Base-by-base conservation (phyloP, 2,888 invertebrate species). In the Litoditis marina region DNA sequence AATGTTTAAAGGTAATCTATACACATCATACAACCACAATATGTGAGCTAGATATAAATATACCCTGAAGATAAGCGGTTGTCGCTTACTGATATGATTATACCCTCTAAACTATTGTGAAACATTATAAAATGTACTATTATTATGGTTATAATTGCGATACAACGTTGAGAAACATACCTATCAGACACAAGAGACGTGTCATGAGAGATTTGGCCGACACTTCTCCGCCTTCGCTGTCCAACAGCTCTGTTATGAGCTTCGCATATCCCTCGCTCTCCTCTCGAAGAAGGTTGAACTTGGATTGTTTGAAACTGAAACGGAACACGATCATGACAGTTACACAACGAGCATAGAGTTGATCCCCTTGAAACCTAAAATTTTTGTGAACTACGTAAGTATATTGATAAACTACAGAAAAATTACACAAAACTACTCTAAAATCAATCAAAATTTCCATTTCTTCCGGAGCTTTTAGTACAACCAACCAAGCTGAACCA, bases 201-300 rank as follows among this genome's bases (percentile, higher is more conserved):
- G 57, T 63, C 49, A 61, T 53, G 31, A 64, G 46, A n/a, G 39
- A 28, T 27, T 53, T 47, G 8, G 60, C 27, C 36, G 68, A 28
- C 27, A 50, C 42, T 1, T 51, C 53, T 4, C 47, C 34, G 49
- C 50, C 44, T 39, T 60, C 61, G 28, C 57, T 47, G 27, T 73
- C 72, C 39, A 81, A 49, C 32, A 81, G 58, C 57, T 81, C 81
- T 0, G 76, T 74, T 19, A 81, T 59, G 28, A 80, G 87, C 85
- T 99, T 99, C 1, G 96, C 91, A 86, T 94, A 99, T 6, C 98
- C 98, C 87, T 99, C 98, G 85, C 92, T 94, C 86, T 99, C 98
- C 86, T 99, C 98, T 59, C 98, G 88, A 83, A 96, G 91, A 79
- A 99, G 87, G 86, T 99, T 99, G 85, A 95, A 99, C 83, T 99